These are phyloP conservation scores for Bugula neritina DNA, from an alignment of 2,888 invertebrate species.

Conservation along the genomic window DNA sequence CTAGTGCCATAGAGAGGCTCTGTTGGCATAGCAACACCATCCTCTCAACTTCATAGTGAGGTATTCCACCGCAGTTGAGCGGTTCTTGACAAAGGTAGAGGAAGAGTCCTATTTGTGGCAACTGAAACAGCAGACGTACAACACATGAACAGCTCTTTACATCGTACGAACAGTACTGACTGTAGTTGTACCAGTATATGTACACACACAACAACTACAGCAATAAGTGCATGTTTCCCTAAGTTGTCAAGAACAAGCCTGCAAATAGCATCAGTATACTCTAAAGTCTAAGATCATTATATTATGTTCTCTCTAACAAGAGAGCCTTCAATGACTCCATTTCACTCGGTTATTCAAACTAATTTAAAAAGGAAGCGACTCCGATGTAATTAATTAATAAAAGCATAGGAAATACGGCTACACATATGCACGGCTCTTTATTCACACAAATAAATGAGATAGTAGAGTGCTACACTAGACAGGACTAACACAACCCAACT, in stretches of 20 bases:
- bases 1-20: slow-evolving; percentile 56
- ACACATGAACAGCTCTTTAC: too few relatives aligned
- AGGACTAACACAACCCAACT: too few relatives aligned
- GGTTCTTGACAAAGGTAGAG: slow-evolving; percentile 57
- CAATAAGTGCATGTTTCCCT: too few relatives aligned
- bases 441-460: neutral
- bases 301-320: too few relatives aligned
- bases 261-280: too few relatives aligned
- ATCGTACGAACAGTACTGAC: too few relatives aligned
- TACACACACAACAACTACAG: neutral
- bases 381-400: too few relatives aligned
- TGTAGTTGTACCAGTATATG: neutral
- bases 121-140: slow-evolving; percentile 45
- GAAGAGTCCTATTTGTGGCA: slow-evolving; percentile 60
- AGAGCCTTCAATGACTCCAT: too few relatives aligned
- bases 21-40: slow-evolving; percentile 59
- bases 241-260: too few relatives aligned
- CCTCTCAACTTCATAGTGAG: slow-evolving; percentile 60
- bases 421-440: neutral
- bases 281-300: too few relatives aligned
- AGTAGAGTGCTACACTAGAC: neutral
- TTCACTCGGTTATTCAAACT: too few relatives aligned
- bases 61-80: slow-evolving; percentile 57
- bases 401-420: neutral
- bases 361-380: too few relatives aligned